Evolutionary conservation across 2,113 vertebrate species (phyloP), one percentile per base, ranked within the genome.

Genomic region (Chiloscyllium plagiosum): DNA sequence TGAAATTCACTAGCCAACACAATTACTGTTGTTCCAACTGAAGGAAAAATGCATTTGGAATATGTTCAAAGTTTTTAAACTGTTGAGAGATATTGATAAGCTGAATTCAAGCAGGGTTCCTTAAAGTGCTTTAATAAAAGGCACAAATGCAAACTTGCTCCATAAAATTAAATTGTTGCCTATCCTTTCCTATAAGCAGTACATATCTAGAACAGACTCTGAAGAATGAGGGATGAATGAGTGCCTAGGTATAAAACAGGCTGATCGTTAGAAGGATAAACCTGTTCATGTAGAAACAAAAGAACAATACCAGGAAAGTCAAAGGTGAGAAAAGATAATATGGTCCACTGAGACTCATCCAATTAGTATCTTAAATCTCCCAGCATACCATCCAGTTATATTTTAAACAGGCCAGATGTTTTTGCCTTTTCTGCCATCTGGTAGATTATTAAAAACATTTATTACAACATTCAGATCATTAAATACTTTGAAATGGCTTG

Each of bases 401-500:
- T 93, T 93, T 93, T 93, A 93, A 66, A 66, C 33, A 93, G 66
- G 20, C 33, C 89, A 68, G 89, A 93, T 93, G 61, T 66, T 93
- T 90, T 89, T 8, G 17, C 17, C 26, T 65, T n/a, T 93, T 42
- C 4, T 5, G 42, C 80, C 80, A 83, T 83, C 33, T 93, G 61
- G 19, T 66, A 93, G 89, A 37, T n/a, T 93, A 65, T 19, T 93
- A n/a, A 20, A 66, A 93, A 66, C 89, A 93, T 66, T 93, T 93
- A 93, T 66, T 93, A 66, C n/a, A 61, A 61, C 5, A 37, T 19
- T 66, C 33, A 37, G 26, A 15, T 90, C 52, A 65, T 15, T 65
- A 65, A 90, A 29, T 65, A 90, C 15, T 37, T n/a, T 66, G 87
- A 65, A 92, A 37, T 56, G 15, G 86, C 13, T 87, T 12, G 24